Evolutionary conservation across 2,797 vertebrate species (phyloP).

Genomic region (Clarias pachynema): DNA sequence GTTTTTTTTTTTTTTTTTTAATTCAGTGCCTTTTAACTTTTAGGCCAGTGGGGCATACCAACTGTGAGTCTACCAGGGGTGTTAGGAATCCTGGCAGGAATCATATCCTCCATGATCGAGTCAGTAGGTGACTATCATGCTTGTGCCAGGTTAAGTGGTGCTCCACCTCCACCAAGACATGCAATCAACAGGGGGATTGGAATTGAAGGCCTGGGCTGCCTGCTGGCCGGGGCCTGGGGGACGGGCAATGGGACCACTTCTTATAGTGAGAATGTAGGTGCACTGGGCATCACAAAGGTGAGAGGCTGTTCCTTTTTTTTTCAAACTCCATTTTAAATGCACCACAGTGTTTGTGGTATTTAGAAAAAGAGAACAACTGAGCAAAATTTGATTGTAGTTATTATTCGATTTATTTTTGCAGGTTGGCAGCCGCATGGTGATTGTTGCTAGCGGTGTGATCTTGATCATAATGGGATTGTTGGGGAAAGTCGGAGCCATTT

Average conservation of each 20-base stretch:
- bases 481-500: conserved; percentile 87
- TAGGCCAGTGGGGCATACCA: conserved; percentile 95
- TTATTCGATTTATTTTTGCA: conserved; percentile 55
- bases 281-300: conserved; percentile 93
- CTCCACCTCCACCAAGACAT: conserved; percentile 88
- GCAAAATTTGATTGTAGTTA: neutral
- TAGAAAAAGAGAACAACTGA: neutral
- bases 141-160: conserved; percentile 89
- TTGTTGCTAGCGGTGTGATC: conserved; percentile 80
- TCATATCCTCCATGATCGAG: conserved; percentile 96
- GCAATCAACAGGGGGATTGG: conserved; percentile 92
- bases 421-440: conserved; percentile 94
- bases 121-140: conserved; percentile 96
- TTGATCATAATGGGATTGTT: conserved; percentile 88
- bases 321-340: neutral
- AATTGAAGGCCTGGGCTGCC: conserved; percentile 91
- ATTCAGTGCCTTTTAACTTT: conserved; percentile 16
- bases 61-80: conserved; percentile 91
- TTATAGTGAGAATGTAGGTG: conserved; percentile 94
- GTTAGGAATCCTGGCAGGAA: conserved; percentile 90
- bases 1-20: neutral
- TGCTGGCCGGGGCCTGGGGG: conserved; percentile 93
- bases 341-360: neutral
- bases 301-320: conserved; percentile 42
- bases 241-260: conserved; percentile 95